Base-by-base conservation (phyloP, 2,888 invertebrate species). In the Himalopsyche anomala region DNA sequence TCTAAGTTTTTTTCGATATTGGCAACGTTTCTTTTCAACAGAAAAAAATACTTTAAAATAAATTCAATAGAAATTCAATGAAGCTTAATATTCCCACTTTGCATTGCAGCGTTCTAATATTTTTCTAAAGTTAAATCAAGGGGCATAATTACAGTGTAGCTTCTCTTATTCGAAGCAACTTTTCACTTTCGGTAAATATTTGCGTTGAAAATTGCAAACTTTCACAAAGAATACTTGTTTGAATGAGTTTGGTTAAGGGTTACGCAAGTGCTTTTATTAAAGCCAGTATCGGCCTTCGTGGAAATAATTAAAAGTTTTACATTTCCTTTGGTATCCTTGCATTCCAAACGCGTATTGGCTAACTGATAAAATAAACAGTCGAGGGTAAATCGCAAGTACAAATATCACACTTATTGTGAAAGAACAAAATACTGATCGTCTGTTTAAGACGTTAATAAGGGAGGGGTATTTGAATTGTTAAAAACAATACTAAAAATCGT, bases 131-230 rank as follows among this genome's bases (percentile, higher is more conserved):
- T 86, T 84, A 86, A 87, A 87, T 87, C 87, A 84, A 85, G 84
- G 69, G 86, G 84, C 84, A 84, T 85, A 87, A 87, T 87, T 87
- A 87, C 84, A 86, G 82, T 86, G 82, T 86, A 82, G 51, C 45
- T 54, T 62, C 86, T 82, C 80, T 79, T 74, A 74, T 84, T 51
- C 19, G 56, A 74, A 84, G 80, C 84, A 88, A 87, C 86, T 87
- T 87, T 87, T 84, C 86, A 85, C 87, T 87, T 85, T 85, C 74
- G 38, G 87, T 86, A 88, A 88, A 88, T 88, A 88, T 88, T 88
- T 88, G 88, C 88, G n/a, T 80, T 84, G 82, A 81, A 88, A 86
- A 88, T 88, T 88, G 88, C 79, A 83, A 87, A 88, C 87, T 88
- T 87, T 87, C 82, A 83, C 84, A 80, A 86, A 86, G 86, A 86